Conservation (phyloP, 2,113 vertebrate species). For the Alligator mississippiensis region DNA sequence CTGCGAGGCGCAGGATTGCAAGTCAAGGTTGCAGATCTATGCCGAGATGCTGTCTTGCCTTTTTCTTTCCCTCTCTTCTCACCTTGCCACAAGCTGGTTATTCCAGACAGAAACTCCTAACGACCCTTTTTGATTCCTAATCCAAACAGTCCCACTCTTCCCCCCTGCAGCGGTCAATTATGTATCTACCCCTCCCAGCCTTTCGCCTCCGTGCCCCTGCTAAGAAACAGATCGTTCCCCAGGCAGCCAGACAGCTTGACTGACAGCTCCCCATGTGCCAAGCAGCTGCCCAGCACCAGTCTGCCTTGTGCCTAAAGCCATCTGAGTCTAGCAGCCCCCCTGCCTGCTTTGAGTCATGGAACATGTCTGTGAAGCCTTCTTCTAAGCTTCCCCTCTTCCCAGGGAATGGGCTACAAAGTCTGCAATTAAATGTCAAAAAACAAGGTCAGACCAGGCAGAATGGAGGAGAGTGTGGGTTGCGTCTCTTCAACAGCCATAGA, state of each 20-base stretch:
- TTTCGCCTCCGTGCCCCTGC: neutral
- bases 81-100: neutral
- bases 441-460: neutral
- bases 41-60: neutral
- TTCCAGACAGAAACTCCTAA: neutral
- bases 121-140: neutral
- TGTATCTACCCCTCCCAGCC: neutral
- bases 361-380: neutral
- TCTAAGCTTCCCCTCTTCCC: neutral
- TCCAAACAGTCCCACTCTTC: neutral
- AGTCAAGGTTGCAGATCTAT: neutral
- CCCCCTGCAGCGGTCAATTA: neutral
- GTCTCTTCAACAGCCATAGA: no score
- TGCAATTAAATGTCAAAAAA: neutral
- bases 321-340: neutral
- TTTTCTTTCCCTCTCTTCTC: neutral
- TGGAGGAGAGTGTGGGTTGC: neutral
- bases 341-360: neutral
- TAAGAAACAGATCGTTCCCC: conserved; percentile 11
- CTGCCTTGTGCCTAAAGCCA: neutral
- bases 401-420: neutral
- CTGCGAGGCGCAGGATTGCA: neutral
- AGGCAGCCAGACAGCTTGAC: conserved; percentile 51
- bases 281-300: neutral
- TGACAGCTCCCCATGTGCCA: neutral